Percentiles rank a stretch among this genome's conserved stretches.
phyloP scores from a whole-genome alignment of 2,888 invertebrate species.

The Drosophila gaucha region DNA sequence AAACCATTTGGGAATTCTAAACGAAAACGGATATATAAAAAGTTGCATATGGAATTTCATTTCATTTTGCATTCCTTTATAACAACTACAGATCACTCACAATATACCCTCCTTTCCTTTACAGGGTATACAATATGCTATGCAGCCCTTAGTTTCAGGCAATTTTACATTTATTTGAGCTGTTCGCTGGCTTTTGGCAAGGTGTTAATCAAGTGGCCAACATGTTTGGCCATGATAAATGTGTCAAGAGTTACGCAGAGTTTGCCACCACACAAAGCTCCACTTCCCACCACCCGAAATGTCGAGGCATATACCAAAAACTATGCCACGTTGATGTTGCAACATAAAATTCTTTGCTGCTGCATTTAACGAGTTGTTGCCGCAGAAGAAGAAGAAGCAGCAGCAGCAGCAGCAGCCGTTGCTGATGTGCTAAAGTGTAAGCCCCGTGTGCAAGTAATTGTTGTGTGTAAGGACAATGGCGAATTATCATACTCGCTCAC shows the following conservation, averaged over 20 bases:
- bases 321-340: slow-evolving; percentile 52
- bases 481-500: neutral
- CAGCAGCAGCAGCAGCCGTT: slow-evolving; percentile 8
- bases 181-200: slow-evolving; percentile 36
- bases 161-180: slow-evolving; percentile 57
- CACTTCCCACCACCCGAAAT: too few relatives aligned
- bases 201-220: slow-evolving; percentile 74
- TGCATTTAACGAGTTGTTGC: slow-evolving; percentile 65
- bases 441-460: slow-evolving; percentile 68
- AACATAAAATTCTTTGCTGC: slow-evolving; percentile 36
- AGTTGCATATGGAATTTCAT: too few relatives aligned
- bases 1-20: neutral
- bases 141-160: slow-evolving; percentile 26
- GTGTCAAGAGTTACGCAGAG: slow-evolving; percentile 25
- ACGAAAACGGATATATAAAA: too few relatives aligned
- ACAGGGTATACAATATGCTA: slow-evolving; percentile 5
- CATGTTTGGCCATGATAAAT: slow-evolving; percentile 67
- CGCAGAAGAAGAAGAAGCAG: slow-evolving; percentile 1
- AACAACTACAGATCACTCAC: neutral
- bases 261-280: slow-evolving; percentile 38
- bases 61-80: neutral
- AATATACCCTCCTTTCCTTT: neutral
- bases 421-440: slow-evolving; percentile 17
- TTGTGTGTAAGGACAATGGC: slow-evolving; percentile 67
- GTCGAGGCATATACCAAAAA: slow-evolving; percentile 31